phyloP scores from a whole-genome alignment of 2,888 invertebrate genomes.

The Creontiades dilutus region DNA sequence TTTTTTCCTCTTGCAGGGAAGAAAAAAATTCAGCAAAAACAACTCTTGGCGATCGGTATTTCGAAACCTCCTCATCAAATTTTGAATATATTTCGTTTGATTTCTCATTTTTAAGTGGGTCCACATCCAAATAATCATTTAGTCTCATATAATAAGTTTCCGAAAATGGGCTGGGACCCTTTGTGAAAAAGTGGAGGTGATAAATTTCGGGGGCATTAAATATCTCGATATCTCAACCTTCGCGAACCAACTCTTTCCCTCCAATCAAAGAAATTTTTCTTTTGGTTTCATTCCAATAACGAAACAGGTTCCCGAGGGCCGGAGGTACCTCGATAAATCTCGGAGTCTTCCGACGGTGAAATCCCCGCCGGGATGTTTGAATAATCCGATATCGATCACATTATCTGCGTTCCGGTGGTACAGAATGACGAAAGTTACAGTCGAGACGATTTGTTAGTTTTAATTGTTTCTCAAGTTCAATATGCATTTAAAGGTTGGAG shows the following conservation, averaged over 20 bases:
- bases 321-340: constrained; percentile 13
- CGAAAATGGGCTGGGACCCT: neutral
- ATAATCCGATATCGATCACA: constrained; percentile 35
- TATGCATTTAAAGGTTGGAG: too few relatives aligned
- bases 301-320: constrained; percentile 10
- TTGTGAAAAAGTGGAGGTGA: neutral
- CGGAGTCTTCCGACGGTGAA: neutral
- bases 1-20: too few relatives aligned
- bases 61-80: neutral
- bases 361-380: neutral
- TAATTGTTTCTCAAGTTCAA: neutral
- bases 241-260: neutral
- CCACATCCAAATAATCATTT: neutral
- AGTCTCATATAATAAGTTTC: neutral
- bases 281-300: constrained; percentile 15
- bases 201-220: constrained; percentile 7
- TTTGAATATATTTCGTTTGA: constrained; percentile 4
- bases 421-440: neutral
- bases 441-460: neutral
- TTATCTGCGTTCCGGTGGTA: neutral
- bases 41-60: too few relatives aligned
- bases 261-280: constrained; percentile 29
- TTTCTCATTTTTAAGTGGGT: constrained; percentile 10
- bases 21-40: too few relatives aligned
- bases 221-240: constrained; percentile 13